Evolutionary conservation across 2,113 vertebrate species (phyloP), one percentile per base, ranked within the genome.

Genomic region (Acrocephalus kingi): DNA sequence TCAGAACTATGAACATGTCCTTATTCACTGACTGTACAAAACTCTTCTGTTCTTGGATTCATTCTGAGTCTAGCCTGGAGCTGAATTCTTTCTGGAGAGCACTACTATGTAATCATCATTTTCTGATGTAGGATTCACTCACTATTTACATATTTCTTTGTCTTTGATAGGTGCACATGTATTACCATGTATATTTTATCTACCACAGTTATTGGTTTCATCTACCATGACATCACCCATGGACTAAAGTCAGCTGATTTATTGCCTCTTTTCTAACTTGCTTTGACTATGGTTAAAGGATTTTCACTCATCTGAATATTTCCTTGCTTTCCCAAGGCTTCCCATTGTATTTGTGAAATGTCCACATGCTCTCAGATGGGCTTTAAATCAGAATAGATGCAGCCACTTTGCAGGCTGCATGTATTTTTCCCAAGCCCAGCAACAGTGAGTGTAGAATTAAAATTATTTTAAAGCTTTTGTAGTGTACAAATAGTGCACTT

Each of bases 361-460:
- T 37, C 74, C 28, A 2, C 28, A 7, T 51, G 58, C 20, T 79
- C 84, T 89, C 87, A 43, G 46, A 82, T 87, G 69, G 89, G 61
- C 54, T 91, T 94, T 94, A 78, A 95, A 91, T 13, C 27, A 78
- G 80, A 76, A 46, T 27, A 58, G 91, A 59, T 79, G 49, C 28
- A 89, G 76, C 64, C 61, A 41, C 61, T 84, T 80, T 71, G 33
- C 69, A 96, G 62, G 49, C 76, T 49, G 14, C 37, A 31, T 69
- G 74, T 51, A 62, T 83, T 79, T 94, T 68, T 35, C 69, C 86
- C 56, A 72, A 82, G 71, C 91, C 84, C 94, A 95, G 87, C 69
- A 96, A 96, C 91, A 94, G 61, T 75, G 41, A 93, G 89, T 76
- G 69, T 79, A 95, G 80, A 94, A 91, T 97, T 96, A 91, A 89